phyloP scores from a whole-genome alignment of 2,113 vertebrate genomes.

The Eonycteris spelaea region DNA sequence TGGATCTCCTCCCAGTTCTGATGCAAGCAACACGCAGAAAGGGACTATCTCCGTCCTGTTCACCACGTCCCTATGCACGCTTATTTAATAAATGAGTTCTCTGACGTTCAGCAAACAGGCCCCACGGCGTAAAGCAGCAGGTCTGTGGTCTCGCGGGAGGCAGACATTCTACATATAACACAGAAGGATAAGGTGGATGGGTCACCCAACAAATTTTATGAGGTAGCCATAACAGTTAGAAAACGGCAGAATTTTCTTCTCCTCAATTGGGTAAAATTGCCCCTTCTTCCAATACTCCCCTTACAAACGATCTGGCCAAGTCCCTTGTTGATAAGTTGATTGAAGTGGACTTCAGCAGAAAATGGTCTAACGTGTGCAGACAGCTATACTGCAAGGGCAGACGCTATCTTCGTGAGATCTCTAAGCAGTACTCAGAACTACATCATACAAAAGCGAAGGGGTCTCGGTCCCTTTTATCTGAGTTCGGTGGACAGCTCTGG shows the following conservation, averaged over 20 bases:
- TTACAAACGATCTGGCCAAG: neutral
- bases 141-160: neutral
- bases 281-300: neutral
- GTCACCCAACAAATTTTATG: neutral
- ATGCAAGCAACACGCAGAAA: fast-evolving
- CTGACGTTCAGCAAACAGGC: neutral
- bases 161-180: neutral
- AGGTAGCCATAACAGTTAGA: neutral
- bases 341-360: neutral
- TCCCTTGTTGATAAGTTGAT: fast-evolving
- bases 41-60: neutral
- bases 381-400: neutral
- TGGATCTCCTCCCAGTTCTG: neutral
- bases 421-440: neutral
- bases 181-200: neutral
- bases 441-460: neutral
- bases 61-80: neutral
- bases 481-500: neutral
- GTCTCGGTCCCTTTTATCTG: neutral
- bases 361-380: neutral
- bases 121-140: neutral
- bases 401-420: neutral
- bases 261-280: neutral
- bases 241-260: neutral
- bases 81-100: neutral